Conservation (phyloP, 64 coral and sea anemone genomes). For the Hydrozoanthus tunicans region DNA sequence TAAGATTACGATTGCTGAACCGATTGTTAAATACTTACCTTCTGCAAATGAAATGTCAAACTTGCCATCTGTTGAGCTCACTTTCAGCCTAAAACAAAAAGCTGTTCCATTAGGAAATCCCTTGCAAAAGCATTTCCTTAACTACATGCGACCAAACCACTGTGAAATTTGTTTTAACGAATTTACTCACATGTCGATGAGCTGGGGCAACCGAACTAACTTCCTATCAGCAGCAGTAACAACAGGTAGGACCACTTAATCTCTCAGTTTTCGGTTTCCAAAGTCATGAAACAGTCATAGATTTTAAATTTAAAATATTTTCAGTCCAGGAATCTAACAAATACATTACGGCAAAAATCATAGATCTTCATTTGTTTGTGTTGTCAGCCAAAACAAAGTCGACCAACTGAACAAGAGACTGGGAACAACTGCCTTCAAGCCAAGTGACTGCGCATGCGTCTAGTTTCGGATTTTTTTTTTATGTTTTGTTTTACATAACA, state of each 20-base stretch:
- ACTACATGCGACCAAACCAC: not conserved
- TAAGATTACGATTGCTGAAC: not conserved
- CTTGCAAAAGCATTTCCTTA: not conserved
- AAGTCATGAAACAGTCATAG: no score
- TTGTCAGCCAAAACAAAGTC: slow-evolving; percentile 51
- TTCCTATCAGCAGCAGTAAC: not conserved
- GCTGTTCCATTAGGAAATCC: not conserved
- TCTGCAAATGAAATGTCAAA: slow-evolving; percentile 43
- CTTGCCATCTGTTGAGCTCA: slow-evolving; percentile 40
- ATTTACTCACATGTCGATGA: slow-evolving; percentile 33
- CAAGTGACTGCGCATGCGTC: not conserved
- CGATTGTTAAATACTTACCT: slow-evolving; percentile 17
- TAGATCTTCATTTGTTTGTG: slow-evolving; percentile 35
- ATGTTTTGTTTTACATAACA: no score
- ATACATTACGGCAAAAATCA: not conserved
- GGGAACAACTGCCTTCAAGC: slow-evolving; percentile 15
- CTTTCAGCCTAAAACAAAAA: slow-evolving; percentile 46
- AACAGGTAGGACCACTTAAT: no score
- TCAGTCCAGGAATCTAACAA: not conserved
- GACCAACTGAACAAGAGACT: slow-evolving; percentile 8
- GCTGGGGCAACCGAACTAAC: slow-evolving; percentile 1
- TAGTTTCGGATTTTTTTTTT: not conserved
- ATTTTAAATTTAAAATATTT: not conserved
- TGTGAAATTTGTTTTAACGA: not conserved
- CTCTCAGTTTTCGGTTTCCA: no score